Base-by-base conservation (phyloP, 2,113 vertebrate species). In the Rhipidura dahli region DNA sequence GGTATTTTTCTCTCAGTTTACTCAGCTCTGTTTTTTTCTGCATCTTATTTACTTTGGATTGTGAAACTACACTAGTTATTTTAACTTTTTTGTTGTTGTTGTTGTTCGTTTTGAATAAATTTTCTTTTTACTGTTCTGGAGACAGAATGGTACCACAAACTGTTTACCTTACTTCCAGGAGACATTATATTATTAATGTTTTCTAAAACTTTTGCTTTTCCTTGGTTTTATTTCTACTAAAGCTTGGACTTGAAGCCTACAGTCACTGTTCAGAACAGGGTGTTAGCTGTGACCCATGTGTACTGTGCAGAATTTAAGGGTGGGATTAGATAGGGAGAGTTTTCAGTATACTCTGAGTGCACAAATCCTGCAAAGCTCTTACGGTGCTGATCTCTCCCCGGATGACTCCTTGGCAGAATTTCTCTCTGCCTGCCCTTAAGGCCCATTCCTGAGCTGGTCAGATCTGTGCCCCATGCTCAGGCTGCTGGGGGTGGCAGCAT, bases 1-100 rank as follows among this genome's bases (percentile, higher is more conserved):
- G 68, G 28, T 18, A 27, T 77, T 90, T 90, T 91, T 64, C 33
- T 91, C 30, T 64, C 40, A 4, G 12, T 77, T 90, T 84, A 53
- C 47, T 75, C 61, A 53, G 30, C 79, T 90, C 61, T 83, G 11
- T 0, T 31, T 79, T 72, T 84, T 73, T 40, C 65, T 88, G 54
- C 19, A 50, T 89, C 75, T 70, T 93, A 75, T 70, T 93, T 95
- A 42, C 24, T 94, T 84, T 83, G 82, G 82, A n/a, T 56, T 91
- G 26, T 56, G 95, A 87, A 89, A 44, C 18, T 19, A 27, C 15
- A 35, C 12, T 76, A 76, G 78, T 72, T 91, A 37, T 71, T 92
- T 87, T 71, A 19, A 44, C 23, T 44, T 64, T n/a, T 66, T 81
- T 57, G 51, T 8, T 22, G n/a, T n/a, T n/a, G n/a, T n/a, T n/a